Percentiles rank a stretch among this genome's conserved stretches.
Evolutionary conservation across 2,888 invertebrate genomes (phyloP).

Genomic region (Bhutanitis thaidina): DNA sequence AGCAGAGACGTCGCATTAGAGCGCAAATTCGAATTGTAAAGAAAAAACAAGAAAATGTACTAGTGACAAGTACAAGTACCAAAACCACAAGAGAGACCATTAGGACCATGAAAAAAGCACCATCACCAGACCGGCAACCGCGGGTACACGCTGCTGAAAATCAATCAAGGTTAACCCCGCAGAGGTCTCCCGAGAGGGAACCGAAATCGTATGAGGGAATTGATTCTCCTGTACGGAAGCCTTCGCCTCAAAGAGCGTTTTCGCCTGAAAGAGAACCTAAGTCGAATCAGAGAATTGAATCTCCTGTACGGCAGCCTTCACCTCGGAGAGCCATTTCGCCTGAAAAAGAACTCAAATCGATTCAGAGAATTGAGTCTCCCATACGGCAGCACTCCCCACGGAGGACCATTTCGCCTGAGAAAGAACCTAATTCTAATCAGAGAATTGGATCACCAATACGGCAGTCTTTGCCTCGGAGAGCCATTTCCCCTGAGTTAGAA

Average conservation of each 20-base stretch:
- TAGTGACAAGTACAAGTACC: conserved; percentile 35
- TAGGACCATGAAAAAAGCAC: conserved; percentile 34
- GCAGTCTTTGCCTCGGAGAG: conserved; percentile 23
- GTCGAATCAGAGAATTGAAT: conserved; percentile 33
- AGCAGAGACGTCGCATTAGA: conserved; percentile 87
- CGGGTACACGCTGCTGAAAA: conserved; percentile 43
- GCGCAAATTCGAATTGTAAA: conserved; percentile 87
- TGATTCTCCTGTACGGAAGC: conserved; percentile 41
- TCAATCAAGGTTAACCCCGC: conserved; percentile 26
- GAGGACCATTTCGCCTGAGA: conserved; percentile 36
- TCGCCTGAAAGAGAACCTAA: no score
- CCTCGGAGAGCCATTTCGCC: conserved; percentile 25
- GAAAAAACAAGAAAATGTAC: conserved; percentile 73
- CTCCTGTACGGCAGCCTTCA: conserved; percentile 40
- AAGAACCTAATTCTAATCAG: conserved; percentile 33
- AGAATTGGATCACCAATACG: conserved; percentile 46
- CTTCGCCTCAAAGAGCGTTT: conserved; percentile 23
- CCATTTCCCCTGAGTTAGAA: conserved; percentile 31
- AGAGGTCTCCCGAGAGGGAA: conserved; percentile 39
- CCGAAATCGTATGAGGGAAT: conserved; percentile 37
- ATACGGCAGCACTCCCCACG: conserved; percentile 30
- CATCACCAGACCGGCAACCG: conserved; percentile 31
- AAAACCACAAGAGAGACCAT: conserved; percentile 43
- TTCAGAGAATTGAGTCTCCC: conserved; percentile 42
- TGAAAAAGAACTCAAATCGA: conserved; percentile 32